Percentiles rank a stretch among this genome's conserved stretches.
phyloP scores from a whole-genome alignment of 2,888 invertebrate genomes.

The Parnassius apollo region DNA sequence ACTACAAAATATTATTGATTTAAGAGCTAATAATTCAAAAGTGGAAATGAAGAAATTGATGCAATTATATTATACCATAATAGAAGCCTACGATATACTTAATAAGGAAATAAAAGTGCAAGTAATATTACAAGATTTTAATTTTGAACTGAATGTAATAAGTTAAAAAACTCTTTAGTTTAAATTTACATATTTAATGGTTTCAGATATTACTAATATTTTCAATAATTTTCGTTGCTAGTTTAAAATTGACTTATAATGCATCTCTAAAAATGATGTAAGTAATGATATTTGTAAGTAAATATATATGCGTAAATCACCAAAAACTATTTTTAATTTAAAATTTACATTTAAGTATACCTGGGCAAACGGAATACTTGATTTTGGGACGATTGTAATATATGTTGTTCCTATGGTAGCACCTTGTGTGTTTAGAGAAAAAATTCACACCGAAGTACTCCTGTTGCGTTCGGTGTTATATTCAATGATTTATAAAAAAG shows the following conservation, averaged over 20 bases:
- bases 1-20: slow-evolving; percentile 12
- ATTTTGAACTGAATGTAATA: background rate
- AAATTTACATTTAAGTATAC: slow-evolving; percentile 4
- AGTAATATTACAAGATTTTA: slow-evolving; percentile 20
- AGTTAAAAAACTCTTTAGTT: background rate
- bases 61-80: slow-evolving; percentile 31
- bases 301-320: background rate
- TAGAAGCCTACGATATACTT: slow-evolving; percentile 31
- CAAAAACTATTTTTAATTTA: background rate
- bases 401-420: background rate
- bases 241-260: slow-evolving; percentile 43
- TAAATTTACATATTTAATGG: background rate
- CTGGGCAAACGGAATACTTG: background rate
- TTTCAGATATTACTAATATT: slow-evolving; percentile 56
- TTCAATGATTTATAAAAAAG: slow-evolving; percentile 26
- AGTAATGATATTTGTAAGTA: background rate
- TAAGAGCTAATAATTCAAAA: slow-evolving; percentile 5
- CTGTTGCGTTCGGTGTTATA: slow-evolving; percentile 27
- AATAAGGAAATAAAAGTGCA: slow-evolving; percentile 35
- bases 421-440: slow-evolving; percentile 19
- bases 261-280: slow-evolving; percentile 46
- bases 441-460: slow-evolving; percentile 28
- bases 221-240: slow-evolving; percentile 45
- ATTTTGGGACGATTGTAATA: background rate
- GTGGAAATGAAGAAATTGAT: slow-evolving; percentile 29